These are phyloP conservation scores for Podarcis siculus DNA, from an alignment of 2,797 vertebrate genomes.

Conservation along the genomic window DNA sequence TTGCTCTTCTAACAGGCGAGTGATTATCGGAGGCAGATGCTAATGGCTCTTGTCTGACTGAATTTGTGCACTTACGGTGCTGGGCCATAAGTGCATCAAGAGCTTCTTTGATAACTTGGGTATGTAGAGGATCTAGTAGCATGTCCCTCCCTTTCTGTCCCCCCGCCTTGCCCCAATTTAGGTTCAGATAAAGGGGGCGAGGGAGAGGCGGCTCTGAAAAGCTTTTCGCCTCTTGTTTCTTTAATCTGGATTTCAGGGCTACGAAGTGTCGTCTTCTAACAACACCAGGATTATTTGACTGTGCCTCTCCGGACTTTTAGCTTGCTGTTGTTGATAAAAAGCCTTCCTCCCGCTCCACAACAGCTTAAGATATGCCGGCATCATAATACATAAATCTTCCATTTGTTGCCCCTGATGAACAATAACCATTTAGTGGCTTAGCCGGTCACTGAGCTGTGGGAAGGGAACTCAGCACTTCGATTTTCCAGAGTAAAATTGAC, in stretches of 20 bases:
- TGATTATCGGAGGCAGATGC: conserved; percentile 37
- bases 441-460: conserved; percentile 16
- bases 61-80: conserved; percentile 27
- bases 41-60: conserved; percentile 21
- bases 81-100: conserved; percentile 42
- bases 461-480: not conserved
- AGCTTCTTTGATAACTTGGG: conserved; percentile 60
- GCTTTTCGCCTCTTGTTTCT: conserved; percentile 42
- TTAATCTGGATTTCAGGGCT: conserved; percentile 53
- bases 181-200: conserved; percentile 15
- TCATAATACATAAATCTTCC: not conserved
- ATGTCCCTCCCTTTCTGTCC: conserved; percentile 31
- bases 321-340: not conserved
- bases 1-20: conserved; percentile 12
- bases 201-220: conserved; percentile 1
- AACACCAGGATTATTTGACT: not conserved
- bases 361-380: not conserved
- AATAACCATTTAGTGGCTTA: conserved; percentile 10
- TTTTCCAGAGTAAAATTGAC: not conserved
- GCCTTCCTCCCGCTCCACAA: conserved; percentile 12
- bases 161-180: conserved; percentile 10
- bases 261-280: not conserved
- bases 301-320: not conserved
- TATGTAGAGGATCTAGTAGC: conserved; percentile 34
- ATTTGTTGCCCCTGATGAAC: not conserved